phyloP scores from a whole-genome alignment of 2,888 invertebrate species.

The Nomada hirtipes region DNA sequence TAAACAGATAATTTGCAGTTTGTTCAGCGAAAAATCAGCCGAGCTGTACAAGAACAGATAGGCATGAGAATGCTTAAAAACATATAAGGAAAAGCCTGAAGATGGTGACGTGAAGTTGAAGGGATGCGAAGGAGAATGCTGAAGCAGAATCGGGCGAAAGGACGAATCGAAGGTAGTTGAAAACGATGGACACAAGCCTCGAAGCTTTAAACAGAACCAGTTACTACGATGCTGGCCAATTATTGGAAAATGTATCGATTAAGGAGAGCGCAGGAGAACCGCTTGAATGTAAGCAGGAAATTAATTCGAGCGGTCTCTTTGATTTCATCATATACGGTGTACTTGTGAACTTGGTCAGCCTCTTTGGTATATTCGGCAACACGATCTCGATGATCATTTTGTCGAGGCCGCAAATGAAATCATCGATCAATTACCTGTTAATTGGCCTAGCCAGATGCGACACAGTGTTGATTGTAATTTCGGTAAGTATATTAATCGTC shows the following conservation, averaged over 20 bases:
- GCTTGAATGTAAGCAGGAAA: slow-evolving; percentile 65
- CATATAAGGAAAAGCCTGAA: background rate
- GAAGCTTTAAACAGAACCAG: slow-evolving; percentile 50
- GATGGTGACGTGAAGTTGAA: slow-evolving; percentile 61
- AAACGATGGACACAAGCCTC: slow-evolving; percentile 70
- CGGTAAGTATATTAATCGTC: slow-evolving; percentile 81
- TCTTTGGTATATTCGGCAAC: slow-evolving; percentile 95
- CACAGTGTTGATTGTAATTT: slow-evolving; percentile 94
- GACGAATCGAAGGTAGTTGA: slow-evolving; percentile 15
- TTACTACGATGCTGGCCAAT: slow-evolving; percentile 51
- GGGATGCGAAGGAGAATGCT: slow-evolving; percentile 8
- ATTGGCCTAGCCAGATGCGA: slow-evolving; percentile 97
- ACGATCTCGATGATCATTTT: slow-evolving; percentile 95
- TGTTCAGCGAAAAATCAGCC: background rate
- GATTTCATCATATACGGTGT: slow-evolving; percentile 94
- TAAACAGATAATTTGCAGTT: background rate
- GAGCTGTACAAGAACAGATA: background rate
- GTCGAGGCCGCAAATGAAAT: slow-evolving; percentile 97
- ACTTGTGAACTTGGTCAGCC: slow-evolving; percentile 91
- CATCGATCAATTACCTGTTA: slow-evolving; percentile 97
- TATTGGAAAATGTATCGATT: slow-evolving; percentile 49
- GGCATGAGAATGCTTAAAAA: background rate
- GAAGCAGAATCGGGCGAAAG: slow-evolving; percentile 43
- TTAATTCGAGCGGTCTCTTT: slow-evolving; percentile 85
- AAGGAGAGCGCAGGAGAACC: slow-evolving; percentile 33